Conservation (phyloP, 2,888 invertebrate species). For the Peribatodes rhomboidaria region DNA sequence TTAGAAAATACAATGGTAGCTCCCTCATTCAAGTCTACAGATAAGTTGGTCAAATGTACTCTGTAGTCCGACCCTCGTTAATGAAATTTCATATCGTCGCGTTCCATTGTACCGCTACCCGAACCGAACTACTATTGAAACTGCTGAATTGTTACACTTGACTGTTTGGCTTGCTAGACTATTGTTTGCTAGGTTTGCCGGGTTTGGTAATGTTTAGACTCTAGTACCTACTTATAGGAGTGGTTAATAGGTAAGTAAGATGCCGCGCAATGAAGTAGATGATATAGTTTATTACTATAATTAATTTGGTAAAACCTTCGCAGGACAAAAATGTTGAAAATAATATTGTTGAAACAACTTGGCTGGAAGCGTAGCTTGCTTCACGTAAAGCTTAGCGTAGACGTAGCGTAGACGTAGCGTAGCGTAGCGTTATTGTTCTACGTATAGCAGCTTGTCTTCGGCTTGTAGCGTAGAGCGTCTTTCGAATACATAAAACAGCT, state of each 20-base stretch:
- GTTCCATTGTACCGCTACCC: constrained; percentile 63
- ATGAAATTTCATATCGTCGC: constrained; percentile 84
- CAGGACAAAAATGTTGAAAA: too few species aligned
- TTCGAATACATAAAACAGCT: too few species aligned
- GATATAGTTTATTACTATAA: too few species aligned
- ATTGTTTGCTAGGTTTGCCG: constrained; percentile 44
- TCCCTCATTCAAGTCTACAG: background rate
- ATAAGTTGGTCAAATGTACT: background rate
- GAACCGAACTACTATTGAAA: constrained; percentile 61
- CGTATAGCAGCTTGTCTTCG: too few species aligned
- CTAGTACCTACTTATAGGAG: background rate
- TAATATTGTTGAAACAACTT: too few species aligned
- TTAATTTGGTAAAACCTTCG: too few species aligned
- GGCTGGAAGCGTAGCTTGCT: too few species aligned
- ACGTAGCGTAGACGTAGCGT: too few species aligned
- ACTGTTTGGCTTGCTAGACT: constrained; percentile 55
- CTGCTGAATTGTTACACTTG: constrained; percentile 75
- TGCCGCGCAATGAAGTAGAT: background rate
- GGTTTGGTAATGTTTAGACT: constrained; percentile 31
- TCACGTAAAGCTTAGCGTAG: too few species aligned
- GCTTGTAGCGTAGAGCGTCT: too few species aligned
- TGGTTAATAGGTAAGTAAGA: background rate
- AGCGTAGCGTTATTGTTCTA: too few species aligned
- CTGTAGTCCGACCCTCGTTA: constrained; percentile 76
- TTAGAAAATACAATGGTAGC: background rate